These are phyloP conservation scores for Chiloscyllium plagiosum DNA, from an alignment of 2,113 vertebrate genomes.

Conservation along the genomic window DNA sequence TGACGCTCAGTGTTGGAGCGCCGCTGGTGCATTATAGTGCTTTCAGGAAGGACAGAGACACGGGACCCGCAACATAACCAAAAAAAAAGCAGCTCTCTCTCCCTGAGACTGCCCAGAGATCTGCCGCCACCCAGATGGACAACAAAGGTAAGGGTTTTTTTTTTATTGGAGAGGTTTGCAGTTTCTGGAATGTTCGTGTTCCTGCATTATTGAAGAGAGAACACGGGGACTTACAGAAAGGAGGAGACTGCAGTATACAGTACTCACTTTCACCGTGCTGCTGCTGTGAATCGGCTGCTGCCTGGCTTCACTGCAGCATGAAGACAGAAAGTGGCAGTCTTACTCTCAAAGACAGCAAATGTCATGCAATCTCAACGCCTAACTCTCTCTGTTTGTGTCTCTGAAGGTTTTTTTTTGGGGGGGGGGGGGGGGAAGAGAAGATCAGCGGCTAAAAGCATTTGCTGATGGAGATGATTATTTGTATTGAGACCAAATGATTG, in stretches of 20 bases:
- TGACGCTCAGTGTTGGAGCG: background rate
- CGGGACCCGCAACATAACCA: background rate
- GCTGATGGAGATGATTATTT: background rate
- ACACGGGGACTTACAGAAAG: background rate
- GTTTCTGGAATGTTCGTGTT: slow-evolving; percentile 6
- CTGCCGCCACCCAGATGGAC: background rate
- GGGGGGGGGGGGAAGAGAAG: too few species aligned
- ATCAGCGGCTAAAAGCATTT: background rate
- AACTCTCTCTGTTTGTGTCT: background rate
- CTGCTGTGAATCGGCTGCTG: background rate
- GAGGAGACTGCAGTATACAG: background rate
- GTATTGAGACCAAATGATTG: background rate
- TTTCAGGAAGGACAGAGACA: background rate
- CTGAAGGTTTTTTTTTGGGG: background rate
- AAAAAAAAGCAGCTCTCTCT: background rate
- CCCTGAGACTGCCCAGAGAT: background rate
- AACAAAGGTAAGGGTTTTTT: background rate
- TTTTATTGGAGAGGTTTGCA: background rate
- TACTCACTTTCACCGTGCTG: background rate
- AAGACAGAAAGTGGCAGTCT: background rate
- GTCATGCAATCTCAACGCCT: background rate
- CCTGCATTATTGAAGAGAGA: background rate
- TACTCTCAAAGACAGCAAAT: background rate
- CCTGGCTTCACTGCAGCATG: background rate
- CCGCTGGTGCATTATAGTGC: background rate